A percentile compares a stretch with the other conserved stretches of the same genome.
phyloP scores from a whole-genome alignment of 2,888 invertebrate species.

The Phrixothrix hirtus region DNA sequence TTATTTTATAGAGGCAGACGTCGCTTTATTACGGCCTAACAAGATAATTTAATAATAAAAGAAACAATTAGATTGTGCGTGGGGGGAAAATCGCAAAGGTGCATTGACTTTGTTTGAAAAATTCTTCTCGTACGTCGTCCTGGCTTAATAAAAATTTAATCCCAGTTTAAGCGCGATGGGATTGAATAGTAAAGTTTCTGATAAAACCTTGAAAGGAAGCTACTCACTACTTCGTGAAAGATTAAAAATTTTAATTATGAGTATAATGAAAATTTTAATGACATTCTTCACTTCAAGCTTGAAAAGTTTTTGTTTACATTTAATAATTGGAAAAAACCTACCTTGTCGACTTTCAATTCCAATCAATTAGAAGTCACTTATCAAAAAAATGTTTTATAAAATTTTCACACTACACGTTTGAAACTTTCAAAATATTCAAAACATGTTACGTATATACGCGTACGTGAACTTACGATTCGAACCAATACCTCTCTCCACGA shows the following conservation, averaged over 20 bases:
- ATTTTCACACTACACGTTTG: no score
- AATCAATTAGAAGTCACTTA: no score
- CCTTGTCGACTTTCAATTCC: no score
- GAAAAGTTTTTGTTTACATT: no score
- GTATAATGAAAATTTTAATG: conserved; percentile 38
- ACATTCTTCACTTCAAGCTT: conserved; percentile 11
- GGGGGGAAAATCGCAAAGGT: conserved; percentile 26
- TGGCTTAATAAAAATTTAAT: conserved; percentile 11
- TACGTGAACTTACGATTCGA: conserved; percentile 12
- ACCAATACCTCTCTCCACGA: conserved; percentile 25
- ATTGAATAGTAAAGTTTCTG: conserved; percentile 15
- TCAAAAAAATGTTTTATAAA: no score
- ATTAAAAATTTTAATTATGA: conserved; percentile 41
- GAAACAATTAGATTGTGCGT: conserved; percentile 37
- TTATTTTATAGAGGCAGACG: conserved; percentile 46
- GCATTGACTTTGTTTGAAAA: conserved; percentile 18
- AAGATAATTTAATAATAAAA: conserved; percentile 42
- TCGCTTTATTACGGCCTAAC: conserved; percentile 34
- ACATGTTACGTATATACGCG: no score
- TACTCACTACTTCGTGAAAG: conserved; percentile 35
- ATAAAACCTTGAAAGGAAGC: conserved; percentile 32
- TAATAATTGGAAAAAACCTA: no score
- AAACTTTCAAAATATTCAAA: no score
- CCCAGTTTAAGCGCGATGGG: conserved; percentile 3
- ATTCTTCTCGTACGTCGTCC: conserved; percentile 1